These are phyloP conservation scores for Ochropleura plecta DNA, from an alignment of 2,888 invertebrate species.

Conservation along the genomic window DNA sequence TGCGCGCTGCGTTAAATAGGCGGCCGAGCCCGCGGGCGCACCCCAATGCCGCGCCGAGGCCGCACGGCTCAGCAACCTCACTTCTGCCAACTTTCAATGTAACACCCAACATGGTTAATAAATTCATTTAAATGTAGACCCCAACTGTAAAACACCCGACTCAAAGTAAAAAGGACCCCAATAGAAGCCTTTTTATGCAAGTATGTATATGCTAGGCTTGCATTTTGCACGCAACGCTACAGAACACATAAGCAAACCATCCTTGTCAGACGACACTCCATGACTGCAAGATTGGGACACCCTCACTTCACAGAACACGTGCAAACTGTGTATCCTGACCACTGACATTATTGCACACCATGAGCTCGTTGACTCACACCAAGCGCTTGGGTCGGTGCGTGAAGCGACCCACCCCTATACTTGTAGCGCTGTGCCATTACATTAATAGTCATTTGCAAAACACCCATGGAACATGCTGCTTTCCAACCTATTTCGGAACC, in stretches of 20 bases:
- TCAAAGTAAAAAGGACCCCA: neutral
- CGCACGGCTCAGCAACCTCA: neutral
- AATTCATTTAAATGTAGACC: neutral
- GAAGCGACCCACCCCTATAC: neutral
- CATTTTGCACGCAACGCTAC: neutral
- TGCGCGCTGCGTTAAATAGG: slow-evolving; percentile 51
- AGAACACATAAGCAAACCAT: neutral
- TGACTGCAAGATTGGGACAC: neutral
- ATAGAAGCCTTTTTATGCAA: neutral
- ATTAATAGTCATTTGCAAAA: slow-evolving; percentile 3
- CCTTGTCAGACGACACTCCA: neutral
- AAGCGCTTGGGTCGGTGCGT: neutral
- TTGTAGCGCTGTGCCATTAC: slow-evolving; percentile 5
- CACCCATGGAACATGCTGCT: slow-evolving; percentile 7
- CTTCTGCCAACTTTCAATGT: slow-evolving; percentile 1
- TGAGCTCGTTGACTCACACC: neutral
- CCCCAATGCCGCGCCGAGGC: neutral
- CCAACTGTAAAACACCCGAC: too few species aligned
- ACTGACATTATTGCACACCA: neutral
- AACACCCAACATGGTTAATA: neutral
- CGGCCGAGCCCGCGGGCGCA: slow-evolving; percentile 33
- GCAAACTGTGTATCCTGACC: neutral
- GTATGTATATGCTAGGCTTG: neutral
- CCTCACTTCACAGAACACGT: neutral
- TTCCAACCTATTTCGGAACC: neutral